Evolutionary conservation across 2,113 vertebrate species (phyloP).

Genomic region (Albula goreensis): DNA sequence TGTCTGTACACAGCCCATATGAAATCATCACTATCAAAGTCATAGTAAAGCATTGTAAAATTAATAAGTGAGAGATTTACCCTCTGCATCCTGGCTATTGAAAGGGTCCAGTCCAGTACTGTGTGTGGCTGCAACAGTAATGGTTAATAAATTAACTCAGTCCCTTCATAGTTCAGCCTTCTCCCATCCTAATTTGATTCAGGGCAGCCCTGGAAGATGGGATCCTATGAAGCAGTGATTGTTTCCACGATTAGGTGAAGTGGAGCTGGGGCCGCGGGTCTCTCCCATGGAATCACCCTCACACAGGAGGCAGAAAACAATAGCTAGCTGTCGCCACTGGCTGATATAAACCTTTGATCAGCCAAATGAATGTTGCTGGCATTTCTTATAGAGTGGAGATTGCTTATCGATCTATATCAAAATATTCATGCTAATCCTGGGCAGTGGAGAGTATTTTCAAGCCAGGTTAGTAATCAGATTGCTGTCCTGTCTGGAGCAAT

Average conservation of each 20-base stretch:
- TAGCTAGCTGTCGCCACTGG: slow-evolving; percentile 87
- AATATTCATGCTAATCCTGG: slow-evolving; percentile 99
- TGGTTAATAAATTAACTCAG: slow-evolving; percentile 70
- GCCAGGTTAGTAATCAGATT: slow-evolving; percentile 99
- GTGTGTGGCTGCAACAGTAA: slow-evolving; percentile 54
- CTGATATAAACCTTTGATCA: slow-evolving; percentile 98
- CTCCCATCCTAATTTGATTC: slow-evolving; percentile 81
- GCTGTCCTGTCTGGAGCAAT: slow-evolving; percentile 98
- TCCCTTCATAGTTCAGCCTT: slow-evolving; percentile 66
- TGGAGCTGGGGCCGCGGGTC: slow-evolving; percentile 67
- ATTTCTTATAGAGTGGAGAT: slow-evolving; percentile 99
- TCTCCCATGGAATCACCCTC: slow-evolving; percentile 77
- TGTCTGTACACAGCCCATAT: background rate
- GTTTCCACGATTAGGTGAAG: slow-evolving; percentile 88
- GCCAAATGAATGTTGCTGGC: slow-evolving; percentile 99
- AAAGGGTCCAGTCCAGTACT: slow-evolving; percentile 41
- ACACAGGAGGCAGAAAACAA: slow-evolving; percentile 89
- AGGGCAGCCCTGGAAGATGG: slow-evolving; percentile 79
- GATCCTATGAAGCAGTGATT: slow-evolving; percentile 87
- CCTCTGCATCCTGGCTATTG: slow-evolving; percentile 70
- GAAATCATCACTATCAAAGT: background rate
- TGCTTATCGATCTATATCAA: slow-evolving; percentile 99
- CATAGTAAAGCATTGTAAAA: slow-evolving; percentile 37
- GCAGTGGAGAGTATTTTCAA: slow-evolving; percentile 95
- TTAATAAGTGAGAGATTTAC: slow-evolving; percentile 62